These are phyloP conservation scores for Grapholita molesta DNA, from an alignment of 1,140 invertebrate genomes.

Conservation along the genomic window DNA sequence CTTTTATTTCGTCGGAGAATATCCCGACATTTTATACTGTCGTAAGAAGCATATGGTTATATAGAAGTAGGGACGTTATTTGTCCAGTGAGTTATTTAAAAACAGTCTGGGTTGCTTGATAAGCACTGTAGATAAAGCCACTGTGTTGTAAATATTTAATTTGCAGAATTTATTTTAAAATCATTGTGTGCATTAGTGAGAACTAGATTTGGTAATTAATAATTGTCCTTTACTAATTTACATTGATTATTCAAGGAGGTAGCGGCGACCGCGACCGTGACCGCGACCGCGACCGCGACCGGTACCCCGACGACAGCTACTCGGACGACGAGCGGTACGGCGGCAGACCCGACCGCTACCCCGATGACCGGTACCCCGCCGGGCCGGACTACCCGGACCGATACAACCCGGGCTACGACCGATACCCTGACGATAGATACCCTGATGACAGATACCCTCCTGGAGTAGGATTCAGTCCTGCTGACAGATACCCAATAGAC, in stretches of 20 bases:
- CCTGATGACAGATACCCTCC: conserved; percentile 47
- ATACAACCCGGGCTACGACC: conserved; percentile 30
- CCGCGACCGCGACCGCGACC: conserved; percentile 31
- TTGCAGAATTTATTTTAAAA: not conserved
- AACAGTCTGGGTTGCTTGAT: not conserved
- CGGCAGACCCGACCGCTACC: conserved; percentile 70
- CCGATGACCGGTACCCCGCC: conserved; percentile 70
- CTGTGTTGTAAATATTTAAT: not conserved
- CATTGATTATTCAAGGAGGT: conserved; percentile 52
- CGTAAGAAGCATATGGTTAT: not conserved
- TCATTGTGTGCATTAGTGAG: not conserved
- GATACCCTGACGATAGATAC: conserved; percentile 37
- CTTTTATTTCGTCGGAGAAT: not conserved
- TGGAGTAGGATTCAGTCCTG: conserved; percentile 28
- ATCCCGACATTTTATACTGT: not conserved
- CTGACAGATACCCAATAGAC: conserved; percentile 55
- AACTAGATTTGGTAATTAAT: not conserved
- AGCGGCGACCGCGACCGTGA: conserved; percentile 63
- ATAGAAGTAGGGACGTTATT: not conserved
- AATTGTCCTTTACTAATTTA: conserved; percentile 20
- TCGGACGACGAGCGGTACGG: conserved; percentile 62
- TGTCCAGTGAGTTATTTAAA: not conserved
- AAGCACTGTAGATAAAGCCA: not conserved
- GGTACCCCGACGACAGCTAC: conserved; percentile 61
- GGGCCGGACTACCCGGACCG: conserved; percentile 34